phyloP scores from a whole-genome alignment of 2,888 invertebrate genomes.

The Ectropis crepuscularia region DNA sequence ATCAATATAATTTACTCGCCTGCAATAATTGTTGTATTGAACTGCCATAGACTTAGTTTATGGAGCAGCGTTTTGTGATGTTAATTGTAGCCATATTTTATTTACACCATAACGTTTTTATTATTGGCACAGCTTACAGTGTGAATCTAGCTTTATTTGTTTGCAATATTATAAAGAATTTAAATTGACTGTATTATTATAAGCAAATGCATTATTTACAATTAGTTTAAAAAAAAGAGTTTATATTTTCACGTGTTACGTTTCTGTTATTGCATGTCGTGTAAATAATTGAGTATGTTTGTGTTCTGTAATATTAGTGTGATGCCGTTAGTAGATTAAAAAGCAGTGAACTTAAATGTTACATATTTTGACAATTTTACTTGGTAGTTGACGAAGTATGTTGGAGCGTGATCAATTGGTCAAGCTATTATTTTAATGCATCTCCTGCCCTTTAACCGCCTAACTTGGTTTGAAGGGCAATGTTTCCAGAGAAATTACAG shows the following conservation, averaged over 20 bases:
- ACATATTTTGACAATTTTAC: neutral
- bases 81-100: too few species aligned
- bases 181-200: constrained; percentile 6
- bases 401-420: neutral
- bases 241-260: constrained; percentile 1
- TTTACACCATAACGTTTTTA: too few species aligned
- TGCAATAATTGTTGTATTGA: too few species aligned
- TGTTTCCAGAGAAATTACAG: too few species aligned
- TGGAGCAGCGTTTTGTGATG: too few species aligned
- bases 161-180: neutral
- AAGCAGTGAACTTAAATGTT: neutral
- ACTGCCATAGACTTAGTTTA: too few species aligned
- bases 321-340: neutral
- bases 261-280: constrained; percentile 23
- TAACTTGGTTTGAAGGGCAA: too few species aligned
- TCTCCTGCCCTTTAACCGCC: too few species aligned
- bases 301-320: neutral
- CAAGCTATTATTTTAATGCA: too few species aligned
- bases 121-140: neutral
- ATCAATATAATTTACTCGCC: too few species aligned
- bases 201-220: neutral
- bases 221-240: constrained; percentile 6
- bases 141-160: neutral
- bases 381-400: neutral
- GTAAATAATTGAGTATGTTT: constrained; percentile 18